A percentile compares a stretch with the other conserved stretches of the same genome.
phyloP scores from a whole-genome alignment of 2,888 invertebrate genomes.

The Megalurothrips usitatus region DNA sequence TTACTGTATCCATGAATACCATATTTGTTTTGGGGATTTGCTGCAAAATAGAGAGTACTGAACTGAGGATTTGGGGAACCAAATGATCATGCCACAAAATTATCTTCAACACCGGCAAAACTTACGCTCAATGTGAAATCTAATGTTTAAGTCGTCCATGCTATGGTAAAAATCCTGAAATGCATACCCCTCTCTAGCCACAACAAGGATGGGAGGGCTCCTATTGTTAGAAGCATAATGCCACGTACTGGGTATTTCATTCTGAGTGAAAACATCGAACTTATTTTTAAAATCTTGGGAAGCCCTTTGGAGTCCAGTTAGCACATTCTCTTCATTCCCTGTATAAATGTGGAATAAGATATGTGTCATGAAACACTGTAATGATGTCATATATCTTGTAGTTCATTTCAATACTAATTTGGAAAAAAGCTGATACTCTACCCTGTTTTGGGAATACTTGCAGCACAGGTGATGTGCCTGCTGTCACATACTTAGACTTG shows the following conservation, averaged over 20 bases:
- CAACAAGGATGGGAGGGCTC: slow-evolving; percentile 57
- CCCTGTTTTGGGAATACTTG: slow-evolving; percentile 57
- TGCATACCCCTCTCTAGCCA: slow-evolving; percentile 59
- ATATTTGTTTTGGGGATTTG: neutral
- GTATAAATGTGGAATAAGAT: slow-evolving; percentile 36
- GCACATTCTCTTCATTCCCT: slow-evolving; percentile 52
- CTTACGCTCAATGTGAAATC: neutral
- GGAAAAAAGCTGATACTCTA: slow-evolving; percentile 38
- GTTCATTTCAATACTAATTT: neutral
- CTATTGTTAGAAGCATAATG: slow-evolving; percentile 58
- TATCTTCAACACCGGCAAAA: neutral
- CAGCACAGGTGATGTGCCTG: slow-evolving; percentile 55
- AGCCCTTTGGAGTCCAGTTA: slow-evolving; percentile 46
- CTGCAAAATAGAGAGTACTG: neutral
- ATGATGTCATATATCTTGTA: neutral
- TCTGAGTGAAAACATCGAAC: slow-evolving; percentile 56
- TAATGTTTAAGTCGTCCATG: slow-evolving; percentile 39
- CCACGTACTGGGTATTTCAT: slow-evolving; percentile 58
- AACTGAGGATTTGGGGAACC: neutral
- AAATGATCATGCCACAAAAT: neutral
- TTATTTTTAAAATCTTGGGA: slow-evolving; percentile 40
- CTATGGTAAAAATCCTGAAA: slow-evolving; percentile 53
- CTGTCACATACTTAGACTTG: slow-evolving; percentile 49
- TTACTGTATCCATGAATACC: slow-evolving; percentile 16
- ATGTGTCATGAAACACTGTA: neutral